Evolutionary conservation across 1,140 invertebrate genomes (phyloP), one percentile per base, ranked within the genome.

Genomic region (Belonocnema kinseyi): DNA sequence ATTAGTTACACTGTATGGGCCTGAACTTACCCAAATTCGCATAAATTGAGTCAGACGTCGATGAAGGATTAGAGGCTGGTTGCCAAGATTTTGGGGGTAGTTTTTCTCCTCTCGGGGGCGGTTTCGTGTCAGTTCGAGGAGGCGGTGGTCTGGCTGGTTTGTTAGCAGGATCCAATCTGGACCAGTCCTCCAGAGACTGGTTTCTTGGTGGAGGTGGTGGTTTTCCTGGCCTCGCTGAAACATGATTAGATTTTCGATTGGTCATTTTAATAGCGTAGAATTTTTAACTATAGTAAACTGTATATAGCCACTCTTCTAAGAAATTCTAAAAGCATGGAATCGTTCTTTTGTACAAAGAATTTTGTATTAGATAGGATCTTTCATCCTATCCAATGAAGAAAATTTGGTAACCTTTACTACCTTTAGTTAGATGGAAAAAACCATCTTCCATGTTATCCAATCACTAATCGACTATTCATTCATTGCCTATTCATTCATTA

Each of bases 1-100:
- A 89, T 91, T 89, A 92, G 88, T 92, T 92, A 87, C 90, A 91
- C 87, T 91, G 90, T 83, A 91, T 91, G 79, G 90, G 89, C 84
- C 90, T 87, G 80, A 90, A 92, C 92, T 93, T 92, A 94, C 94
- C 95, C 90, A 96, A 93, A 92, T 96, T 96, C 74, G 95, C 95
- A 88, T 96, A 96, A 87, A 96, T 95, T 83, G 93, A 95, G 88
- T 94, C 94, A 73, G 93, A 92, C 51, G 90, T 91, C n/a, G 92
- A 90, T 40, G 90, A 79, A 50, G 73, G 89, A 90, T 80, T 80
- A 72, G 66, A 89, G 2, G 91, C 78, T 79, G 93, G 91, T 72
- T 88, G 86, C 88, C 88, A 89, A 73, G 66, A 82, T 56, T 90
- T 90, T 17, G 86, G 54, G 12, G 79, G 50, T 26, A 83, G 78